Evolutionary conservation across 2,888 invertebrate species (phyloP).

Genomic region (Acrocera orbiculus): DNA sequence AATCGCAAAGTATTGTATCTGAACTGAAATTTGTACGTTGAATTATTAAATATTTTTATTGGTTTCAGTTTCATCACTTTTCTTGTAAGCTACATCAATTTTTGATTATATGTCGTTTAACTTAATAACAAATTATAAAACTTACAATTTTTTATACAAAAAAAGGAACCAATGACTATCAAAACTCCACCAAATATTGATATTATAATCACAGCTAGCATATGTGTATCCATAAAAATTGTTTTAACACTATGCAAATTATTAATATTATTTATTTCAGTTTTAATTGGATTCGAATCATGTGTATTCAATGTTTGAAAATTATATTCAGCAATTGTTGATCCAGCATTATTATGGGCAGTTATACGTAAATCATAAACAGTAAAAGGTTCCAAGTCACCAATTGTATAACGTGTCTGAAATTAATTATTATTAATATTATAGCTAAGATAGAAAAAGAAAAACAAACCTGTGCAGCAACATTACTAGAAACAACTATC

Average conservation of each 20-base stretch:
- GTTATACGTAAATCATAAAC: constrained; percentile 37
- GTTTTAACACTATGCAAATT: constrained; percentile 19
- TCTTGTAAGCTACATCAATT: no score
- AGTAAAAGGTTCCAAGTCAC: constrained; percentile 34
- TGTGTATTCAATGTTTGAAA: constrained; percentile 36
- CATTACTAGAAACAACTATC: constrained; percentile 35
- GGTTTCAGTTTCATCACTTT: no score
- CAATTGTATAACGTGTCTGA: constrained; percentile 31
- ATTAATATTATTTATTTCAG: constrained; percentile 17
- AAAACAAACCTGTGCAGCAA: constrained; percentile 29
- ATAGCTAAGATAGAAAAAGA: background rate
- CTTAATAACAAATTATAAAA: constrained; percentile 11
- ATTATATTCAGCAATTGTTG: constrained; percentile 38
- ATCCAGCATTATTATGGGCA: constrained; percentile 45
- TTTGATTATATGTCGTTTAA: no score
- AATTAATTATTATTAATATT: background rate
- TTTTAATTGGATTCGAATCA: constrained; percentile 13
- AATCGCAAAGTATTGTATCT: no score
- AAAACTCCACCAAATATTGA: constrained; percentile 34
- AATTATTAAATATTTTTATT: no score
- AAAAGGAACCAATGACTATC: constrained; percentile 36
- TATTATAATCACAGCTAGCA: constrained; percentile 25
- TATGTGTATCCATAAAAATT: constrained; percentile 22
- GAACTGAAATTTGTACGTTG: no score
- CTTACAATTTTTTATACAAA: constrained; percentile 38